Evolutionary conservation across 2,888 invertebrate genomes (phyloP), one percentile per base, ranked within the genome.

Genomic region (Xylota segnis): DNA sequence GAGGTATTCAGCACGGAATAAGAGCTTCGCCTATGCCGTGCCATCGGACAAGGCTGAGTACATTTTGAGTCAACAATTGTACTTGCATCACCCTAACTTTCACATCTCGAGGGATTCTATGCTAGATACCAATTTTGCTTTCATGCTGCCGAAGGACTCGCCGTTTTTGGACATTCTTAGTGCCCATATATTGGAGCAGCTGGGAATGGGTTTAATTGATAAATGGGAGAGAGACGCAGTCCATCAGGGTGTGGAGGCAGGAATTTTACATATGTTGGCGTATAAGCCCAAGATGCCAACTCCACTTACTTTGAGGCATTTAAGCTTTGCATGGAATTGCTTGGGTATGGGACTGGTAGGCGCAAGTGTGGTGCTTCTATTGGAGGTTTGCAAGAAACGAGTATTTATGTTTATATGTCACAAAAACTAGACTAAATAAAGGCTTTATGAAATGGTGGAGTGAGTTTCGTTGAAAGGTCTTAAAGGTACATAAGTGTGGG

Each of bases 241-340:
- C 4, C 5, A 9, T 0, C 66, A 66, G 16, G 37, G 47, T 9
- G 14, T 5, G 12, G 16, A 18, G 4, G 45, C 47, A 2, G 65
- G 65, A 4, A 6, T 32, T 6, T 5, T 32, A 5, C 18, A 29
- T n/a, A 23, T 40, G 23, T 5, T 37, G 5, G 10, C 47, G 10
- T 23, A 23, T 7, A 23, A 7, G 3, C 10, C n/a, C 5, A 14
- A 34, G 7, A 4, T 23, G 0, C 9, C 43, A 7, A 16, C 37
- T 34, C 5, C 71, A 1, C 14, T 78, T 10, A 45, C 34, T 0
- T 12, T 45, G 29, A 7, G 34, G 0, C 61, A 78, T 34, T 37
- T 78, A 10, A n/a, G 27, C 4, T 61, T 78, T 47, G 63, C 71
- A 12, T 63, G 71, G 78, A 45, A 45, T 45, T 78, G 63, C 12